Conservation (phyloP, 2,888 invertebrate genomes). For the Troglohyphantes excavatus region DNA sequence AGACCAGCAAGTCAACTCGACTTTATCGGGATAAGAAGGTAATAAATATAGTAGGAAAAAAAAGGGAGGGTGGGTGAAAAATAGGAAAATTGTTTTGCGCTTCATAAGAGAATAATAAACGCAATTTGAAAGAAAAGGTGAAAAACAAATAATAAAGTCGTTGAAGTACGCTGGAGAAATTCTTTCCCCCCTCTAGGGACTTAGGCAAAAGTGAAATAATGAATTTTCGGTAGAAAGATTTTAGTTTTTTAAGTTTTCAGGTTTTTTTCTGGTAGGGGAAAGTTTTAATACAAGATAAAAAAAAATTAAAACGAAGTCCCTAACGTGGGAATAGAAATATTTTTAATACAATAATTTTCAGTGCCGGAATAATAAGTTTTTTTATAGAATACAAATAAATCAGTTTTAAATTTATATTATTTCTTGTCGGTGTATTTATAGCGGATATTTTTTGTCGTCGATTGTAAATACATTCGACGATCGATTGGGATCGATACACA, state of each 20-base stretch:
- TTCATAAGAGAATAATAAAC: constrained; percentile 59
- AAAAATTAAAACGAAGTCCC: not conserved
- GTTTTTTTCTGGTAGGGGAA: not conserved
- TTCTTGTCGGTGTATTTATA: too few species aligned
- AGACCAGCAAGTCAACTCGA: constrained; percentile 2
- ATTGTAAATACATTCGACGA: too few species aligned
- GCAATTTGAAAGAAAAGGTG: constrained; percentile 42
- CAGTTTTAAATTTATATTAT: too few species aligned
- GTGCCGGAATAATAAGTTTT: too few species aligned
- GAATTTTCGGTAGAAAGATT: constrained; percentile 5
- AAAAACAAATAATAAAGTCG: not conserved
- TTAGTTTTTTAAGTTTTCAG: not conserved
- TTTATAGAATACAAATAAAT: too few species aligned
- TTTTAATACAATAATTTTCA: not conserved
- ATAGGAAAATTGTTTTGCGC: constrained; percentile 46
- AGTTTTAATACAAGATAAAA: not conserved
- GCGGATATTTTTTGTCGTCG: too few species aligned
- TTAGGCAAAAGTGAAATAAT: constrained; percentile 22
- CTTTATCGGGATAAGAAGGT: constrained; percentile 8
- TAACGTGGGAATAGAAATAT: not conserved
- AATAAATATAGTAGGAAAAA: constrained; percentile 7
- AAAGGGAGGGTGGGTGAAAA: not conserved
- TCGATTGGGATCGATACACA: too few species aligned
- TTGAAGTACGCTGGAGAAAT: not conserved
- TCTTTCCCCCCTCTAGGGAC: not conserved